phyloP scores from a whole-genome alignment of 2,888 invertebrate species.

The Noctua fimbriata region DNA sequence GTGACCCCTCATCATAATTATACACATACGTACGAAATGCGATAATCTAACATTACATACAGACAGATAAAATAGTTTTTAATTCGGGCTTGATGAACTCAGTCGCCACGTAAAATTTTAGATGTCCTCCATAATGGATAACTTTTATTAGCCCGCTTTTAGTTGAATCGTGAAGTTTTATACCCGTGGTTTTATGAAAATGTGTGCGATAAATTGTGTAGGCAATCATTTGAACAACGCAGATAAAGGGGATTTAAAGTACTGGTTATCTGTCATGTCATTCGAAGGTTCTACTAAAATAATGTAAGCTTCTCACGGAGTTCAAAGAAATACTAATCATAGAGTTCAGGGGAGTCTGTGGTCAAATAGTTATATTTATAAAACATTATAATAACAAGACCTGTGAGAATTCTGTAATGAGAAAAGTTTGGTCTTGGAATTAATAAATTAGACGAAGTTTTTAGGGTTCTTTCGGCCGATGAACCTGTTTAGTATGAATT shows the following conservation, averaged over 20 bases:
- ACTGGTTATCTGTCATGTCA: neutral
- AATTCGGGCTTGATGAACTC: conserved; percentile 40
- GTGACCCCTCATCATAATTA: conserved; percentile 64
- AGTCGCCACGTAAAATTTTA: conserved; percentile 23
- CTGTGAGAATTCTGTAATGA: conserved; percentile 72
- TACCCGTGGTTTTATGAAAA: conserved; percentile 49
- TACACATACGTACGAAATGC: conserved; percentile 50
- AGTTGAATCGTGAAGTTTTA: conserved; percentile 51
- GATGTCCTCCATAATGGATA: conserved; percentile 37
- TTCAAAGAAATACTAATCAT: conserved; percentile 38
- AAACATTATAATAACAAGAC: conserved; percentile 73
- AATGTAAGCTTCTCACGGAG: conserved; percentile 14
- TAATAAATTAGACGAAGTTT: conserved; percentile 77
- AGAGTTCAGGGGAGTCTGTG: conserved; percentile 35
- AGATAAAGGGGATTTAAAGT: conserved; percentile 15
- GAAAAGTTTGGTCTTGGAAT: conserved; percentile 75
- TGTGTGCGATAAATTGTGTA: conserved; percentile 37
- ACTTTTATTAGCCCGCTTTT: conserved; percentile 50
- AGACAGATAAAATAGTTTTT: conserved; percentile 39
- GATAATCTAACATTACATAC: conserved; percentile 41
- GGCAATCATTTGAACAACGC: conserved; percentile 30
- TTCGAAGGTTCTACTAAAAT: neutral
- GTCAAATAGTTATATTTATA: conserved; percentile 53
- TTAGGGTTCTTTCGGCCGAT: conserved; percentile 67
- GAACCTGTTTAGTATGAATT: conserved; percentile 65